A percentile compares a stretch with the other conserved stretches of the same genome.
phyloP scores from a whole-genome alignment of 2,797 vertebrate genomes.

The Mallotus villosus region DNA sequence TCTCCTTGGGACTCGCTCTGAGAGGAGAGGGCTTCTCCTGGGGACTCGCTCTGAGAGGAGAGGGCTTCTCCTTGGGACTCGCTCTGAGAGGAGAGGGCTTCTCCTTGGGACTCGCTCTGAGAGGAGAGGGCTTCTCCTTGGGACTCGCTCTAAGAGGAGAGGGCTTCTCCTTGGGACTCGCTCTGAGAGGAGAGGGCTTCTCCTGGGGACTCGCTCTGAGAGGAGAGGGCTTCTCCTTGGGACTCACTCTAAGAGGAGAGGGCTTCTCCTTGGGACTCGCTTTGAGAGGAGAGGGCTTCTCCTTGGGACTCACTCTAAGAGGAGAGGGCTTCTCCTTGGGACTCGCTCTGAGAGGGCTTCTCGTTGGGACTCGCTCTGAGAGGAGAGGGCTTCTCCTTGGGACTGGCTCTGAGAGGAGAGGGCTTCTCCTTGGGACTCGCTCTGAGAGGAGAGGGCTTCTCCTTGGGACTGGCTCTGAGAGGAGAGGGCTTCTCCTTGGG shows the following conservation, averaged over 20 bases:
- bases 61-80: constrained; percentile 49
- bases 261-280: constrained; percentile 56
- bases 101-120: constrained; percentile 63
- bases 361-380: constrained; percentile 59
- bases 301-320: constrained; percentile 65
- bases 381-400: constrained; percentile 39
- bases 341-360: constrained; percentile 47
- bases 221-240: constrained; percentile 39
- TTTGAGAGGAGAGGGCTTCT: constrained; percentile 23
- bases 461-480: constrained; percentile 65
- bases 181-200: constrained; percentile 34
- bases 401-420: constrained; percentile 54
- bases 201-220: constrained; percentile 64
- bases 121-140: constrained; percentile 40
- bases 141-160: constrained; percentile 54
- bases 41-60: constrained; percentile 54
- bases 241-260: constrained; percentile 54
- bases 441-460: constrained; percentile 24
- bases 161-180: constrained; percentile 53
- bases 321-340: constrained; percentile 37
- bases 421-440: constrained; percentile 56
- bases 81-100: constrained; percentile 41
- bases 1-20: constrained; percentile 61
- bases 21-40: constrained; percentile 45
- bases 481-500: constrained; percentile 37